Evolutionary conservation across 2,888 invertebrate species (phyloP), one percentile per base, ranked within the genome.

Genomic region (Diplazon laetatorius): DNA sequence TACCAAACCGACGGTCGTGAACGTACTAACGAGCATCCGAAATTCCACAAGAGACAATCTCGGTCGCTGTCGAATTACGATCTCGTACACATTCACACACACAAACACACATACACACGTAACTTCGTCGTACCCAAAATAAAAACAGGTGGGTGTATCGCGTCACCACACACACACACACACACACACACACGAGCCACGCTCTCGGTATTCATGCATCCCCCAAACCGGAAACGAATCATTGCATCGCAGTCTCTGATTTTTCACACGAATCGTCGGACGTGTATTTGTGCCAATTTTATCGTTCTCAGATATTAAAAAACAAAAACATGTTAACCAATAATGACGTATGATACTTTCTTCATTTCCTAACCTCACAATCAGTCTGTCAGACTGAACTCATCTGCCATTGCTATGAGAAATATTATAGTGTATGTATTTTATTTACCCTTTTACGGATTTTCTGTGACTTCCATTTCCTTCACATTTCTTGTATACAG

Each of bases 101-200:
- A 20, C n/a, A 22, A 46, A 46, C 18, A n/a, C n/a, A 18, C 50
- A n/a, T 30, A 1, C 52, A n/a, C 14, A 25, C 25, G 44, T 42
- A 10, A 16, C 10, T 16, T 25, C 39, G n/a, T 22, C 44, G 44
- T 25, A 46, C 16, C 62, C 25, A 62, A 62, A 62, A 62, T 62
- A 62, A 62, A 44, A 44, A 62, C 62, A 62, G 46, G 62, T 62
- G 62, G 62, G 62, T 62, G 62, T 14, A 62, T 18, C 3, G 39
- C 44, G 62, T 46, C 62, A 46, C 46, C 62, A 62, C 62, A 62
- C 22, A n/a, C 16, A 2, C 12, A 50, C 30, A 30, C 30, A 12
- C n/a, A 6, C 22, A 4, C 52, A n/a, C 25, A 6, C n/a, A 6
- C 1, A 5, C 14, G n/a, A 2, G 30, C 30, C 30, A n/a, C n/a